Evolutionary conservation across 2,113 vertebrate genomes (phyloP), one percentile per base, ranked within the genome.

Genomic region (Oreochromis tanganicae): DNA sequence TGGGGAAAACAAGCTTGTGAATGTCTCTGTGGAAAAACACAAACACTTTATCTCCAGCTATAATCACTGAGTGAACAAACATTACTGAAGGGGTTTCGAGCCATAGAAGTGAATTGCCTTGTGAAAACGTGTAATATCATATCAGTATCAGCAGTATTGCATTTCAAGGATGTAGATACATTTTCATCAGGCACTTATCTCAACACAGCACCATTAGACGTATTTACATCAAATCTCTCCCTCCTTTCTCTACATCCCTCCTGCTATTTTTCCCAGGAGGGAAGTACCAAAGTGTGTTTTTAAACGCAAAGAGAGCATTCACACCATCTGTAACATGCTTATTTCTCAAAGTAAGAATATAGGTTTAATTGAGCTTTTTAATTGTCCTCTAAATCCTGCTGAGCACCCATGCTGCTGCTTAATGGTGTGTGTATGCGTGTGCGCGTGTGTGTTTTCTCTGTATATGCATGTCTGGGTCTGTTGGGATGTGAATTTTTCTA

Each of bases 291-390:
- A 91, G 82, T 89, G 93, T 90, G 83, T 93, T 90, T 94, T 86
- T 87, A 87, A 91, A 92, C 3, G 61, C 88, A 85, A 80, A 82
- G 75, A 92, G 81, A 91, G 83, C 75, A 38, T 83, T 83, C 59
- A 61, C 84, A 38, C 92, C 94, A 94, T 94, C 92, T 94, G 95
- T 81, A 92, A 91, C 78, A 17, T 13, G 13, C 82, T 50, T 85
- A 59, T 93, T 91, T 83, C 90, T 88, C 48, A 80, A 92, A 94
- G 89, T 90, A 94, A 90, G 90, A 91, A 88, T 92, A 90, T 87
- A 94, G 86, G 90, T 93, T 91, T 93, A 94, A 93, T 93, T 94
- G 93, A 94, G 93, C 89, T 94, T 93, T 94, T 94, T 95, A 93
- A 95, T 95, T 94, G 93, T 92, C 92, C 90, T 91, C 87, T 91